Conservation (phyloP, 2,113 vertebrate genomes). For the Pangasianodon gigas region DNA sequence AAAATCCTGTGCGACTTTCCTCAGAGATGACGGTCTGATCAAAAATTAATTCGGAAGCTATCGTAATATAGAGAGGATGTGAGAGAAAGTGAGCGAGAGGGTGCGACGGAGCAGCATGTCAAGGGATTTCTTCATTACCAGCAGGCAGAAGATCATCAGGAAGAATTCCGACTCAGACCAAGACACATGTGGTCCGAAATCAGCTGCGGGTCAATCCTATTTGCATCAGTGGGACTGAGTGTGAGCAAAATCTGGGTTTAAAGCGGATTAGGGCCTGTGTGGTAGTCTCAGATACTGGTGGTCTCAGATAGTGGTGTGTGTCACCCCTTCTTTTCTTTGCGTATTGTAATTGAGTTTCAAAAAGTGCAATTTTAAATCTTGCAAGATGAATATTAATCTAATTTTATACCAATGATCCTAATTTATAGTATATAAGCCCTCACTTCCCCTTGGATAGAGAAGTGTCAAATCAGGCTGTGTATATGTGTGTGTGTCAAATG, state of each 20-base stretch:
- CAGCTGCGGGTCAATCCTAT: conserved; percentile 43
- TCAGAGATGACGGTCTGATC: conserved; percentile 16
- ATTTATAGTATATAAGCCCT: conserved; percentile 44
- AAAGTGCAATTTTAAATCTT: conserved; percentile 1
- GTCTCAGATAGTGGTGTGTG: conserved; percentile 1
- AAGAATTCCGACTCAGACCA: conserved; percentile 22
- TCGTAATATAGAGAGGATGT: not conserved
- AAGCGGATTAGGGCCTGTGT: conserved; percentile 43
- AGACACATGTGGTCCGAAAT: conserved; percentile 32
- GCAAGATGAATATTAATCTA: conserved; percentile 40
- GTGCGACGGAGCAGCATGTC: not conserved
- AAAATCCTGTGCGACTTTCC: conserved; percentile 19
- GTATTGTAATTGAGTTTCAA: conserved; percentile 37
- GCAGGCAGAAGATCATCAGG: conserved; percentile 22
- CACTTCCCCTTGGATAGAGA: conserved; percentile 16
- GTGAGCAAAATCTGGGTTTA: conserved; percentile 41
- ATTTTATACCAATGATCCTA: conserved; percentile 26
- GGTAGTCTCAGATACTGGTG: conserved; percentile 41
- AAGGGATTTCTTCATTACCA: conserved; percentile 29
- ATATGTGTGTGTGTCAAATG: not conserved
- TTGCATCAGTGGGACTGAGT: conserved; percentile 42
- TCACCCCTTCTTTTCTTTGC: not conserved
- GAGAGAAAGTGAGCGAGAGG: not conserved
- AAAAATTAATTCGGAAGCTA: conserved; percentile 28
- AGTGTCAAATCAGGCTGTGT: not conserved